These are phyloP conservation scores for Rhabdomys dilectus DNA, from an alignment of 2,113 vertebrate species.

Conservation along the genomic window DNA sequence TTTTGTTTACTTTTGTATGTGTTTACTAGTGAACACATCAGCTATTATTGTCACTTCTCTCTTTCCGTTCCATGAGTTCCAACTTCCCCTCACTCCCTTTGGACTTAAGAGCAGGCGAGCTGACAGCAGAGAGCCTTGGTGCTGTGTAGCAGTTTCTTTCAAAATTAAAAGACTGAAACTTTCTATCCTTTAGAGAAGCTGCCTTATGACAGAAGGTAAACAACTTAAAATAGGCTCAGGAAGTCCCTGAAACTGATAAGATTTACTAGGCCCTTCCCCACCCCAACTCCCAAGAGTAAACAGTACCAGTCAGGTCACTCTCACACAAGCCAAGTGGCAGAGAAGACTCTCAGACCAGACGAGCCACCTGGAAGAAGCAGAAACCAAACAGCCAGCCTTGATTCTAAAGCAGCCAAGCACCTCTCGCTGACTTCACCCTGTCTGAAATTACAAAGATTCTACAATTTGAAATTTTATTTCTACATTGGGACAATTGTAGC, in stretches of 20 bases:
- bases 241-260: neutral
- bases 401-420: neutral
- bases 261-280: neutral
- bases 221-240: neutral
- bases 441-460: neutral
- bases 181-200: neutral
- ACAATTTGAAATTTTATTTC: neutral
- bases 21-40: constrained; percentile 9
- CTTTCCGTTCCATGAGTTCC: neutral
- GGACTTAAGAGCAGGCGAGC: neutral
- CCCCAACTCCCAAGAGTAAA: neutral
- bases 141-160: neutral
- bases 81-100: neutral
- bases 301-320: neutral
- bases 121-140: neutral
- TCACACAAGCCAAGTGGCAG: neutral
- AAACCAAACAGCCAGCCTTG: neutral
- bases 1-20: neutral
- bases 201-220: neutral
- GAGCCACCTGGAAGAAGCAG: neutral
- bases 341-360: neutral
- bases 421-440: neutral
- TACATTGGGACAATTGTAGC: neutral
- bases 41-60: neutral
- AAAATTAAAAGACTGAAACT: neutral